Conservation (phyloP, 2,113 vertebrate genomes). For the Picathartes gymnocephalus region DNA sequence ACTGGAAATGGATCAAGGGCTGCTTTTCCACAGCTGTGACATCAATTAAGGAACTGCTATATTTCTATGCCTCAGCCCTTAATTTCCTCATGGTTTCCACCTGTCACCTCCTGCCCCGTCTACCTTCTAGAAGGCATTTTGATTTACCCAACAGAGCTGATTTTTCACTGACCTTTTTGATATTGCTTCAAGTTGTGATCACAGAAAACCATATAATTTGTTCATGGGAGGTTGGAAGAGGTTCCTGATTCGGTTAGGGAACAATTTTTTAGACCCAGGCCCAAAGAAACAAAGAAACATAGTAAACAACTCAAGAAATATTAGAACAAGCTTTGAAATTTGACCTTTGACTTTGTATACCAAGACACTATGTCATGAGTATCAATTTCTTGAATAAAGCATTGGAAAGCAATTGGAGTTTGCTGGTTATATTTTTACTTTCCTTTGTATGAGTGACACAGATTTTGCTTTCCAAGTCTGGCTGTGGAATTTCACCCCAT, state of each 20-base stretch:
- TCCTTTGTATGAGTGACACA: not conserved
- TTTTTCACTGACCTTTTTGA: not conserved
- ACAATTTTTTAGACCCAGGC: not conserved
- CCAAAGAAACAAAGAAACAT: not conserved
- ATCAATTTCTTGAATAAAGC: not conserved
- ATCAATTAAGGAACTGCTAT: not conserved
- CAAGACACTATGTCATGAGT: not conserved
- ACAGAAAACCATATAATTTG: not conserved
- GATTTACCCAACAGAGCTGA: not conserved
- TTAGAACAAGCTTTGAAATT: not conserved
- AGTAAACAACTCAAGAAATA: not conserved
- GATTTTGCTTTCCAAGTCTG: not conserved
- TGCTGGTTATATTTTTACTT: not conserved
- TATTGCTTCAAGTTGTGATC: not conserved
- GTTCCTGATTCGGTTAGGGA: not conserved
- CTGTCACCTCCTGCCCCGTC: not conserved
- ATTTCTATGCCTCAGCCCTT: not conserved
- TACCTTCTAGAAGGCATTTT: not conserved
- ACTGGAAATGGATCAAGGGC: not conserved
- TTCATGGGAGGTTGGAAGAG: not conserved
- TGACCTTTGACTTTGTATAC: not conserved
- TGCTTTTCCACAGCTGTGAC: not conserved
- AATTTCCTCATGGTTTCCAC: not conserved
- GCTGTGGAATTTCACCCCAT: not conserved
- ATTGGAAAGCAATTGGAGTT: not conserved